Percentiles rank a stretch among this genome's conserved stretches.
Conservation (phyloP, 2,888 invertebrate genomes). For the Syritta pipiens region DNA sequence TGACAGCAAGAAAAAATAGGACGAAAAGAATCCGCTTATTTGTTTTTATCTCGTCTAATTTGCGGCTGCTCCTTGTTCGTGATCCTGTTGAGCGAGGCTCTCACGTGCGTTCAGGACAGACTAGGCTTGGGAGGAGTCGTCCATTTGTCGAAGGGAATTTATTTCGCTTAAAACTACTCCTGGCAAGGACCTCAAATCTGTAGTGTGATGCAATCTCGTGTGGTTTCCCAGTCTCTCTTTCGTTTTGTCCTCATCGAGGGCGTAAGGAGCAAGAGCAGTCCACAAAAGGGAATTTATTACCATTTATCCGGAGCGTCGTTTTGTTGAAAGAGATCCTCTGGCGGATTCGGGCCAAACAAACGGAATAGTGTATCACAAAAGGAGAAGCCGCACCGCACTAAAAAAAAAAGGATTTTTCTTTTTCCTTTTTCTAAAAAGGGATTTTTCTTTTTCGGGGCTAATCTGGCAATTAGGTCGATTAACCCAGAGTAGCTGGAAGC, state of each 20-base stretch:
- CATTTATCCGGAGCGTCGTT: conserved; percentile 43
- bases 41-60: conserved; percentile 29
- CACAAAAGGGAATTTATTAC: conserved; percentile 60
- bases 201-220: not conserved
- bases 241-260: not conserved
- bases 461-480: conserved; percentile 67
- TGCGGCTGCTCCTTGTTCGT: not conserved
- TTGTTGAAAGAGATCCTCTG: conserved; percentile 49
- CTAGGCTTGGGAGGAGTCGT: no score
- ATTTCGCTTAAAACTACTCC: conserved; percentile 16
- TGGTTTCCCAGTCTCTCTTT: not conserved
- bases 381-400: not conserved
- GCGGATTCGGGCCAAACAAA: conserved; percentile 49
- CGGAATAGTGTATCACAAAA: conserved; percentile 29
- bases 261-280: conserved; percentile 2
- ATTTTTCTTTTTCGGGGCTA: conserved; percentile 36
- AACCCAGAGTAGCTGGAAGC: conserved; percentile 37
- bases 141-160: conserved; percentile 28
- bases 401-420: not conserved
- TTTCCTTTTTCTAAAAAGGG: not conserved
- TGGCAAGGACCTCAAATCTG: not conserved
- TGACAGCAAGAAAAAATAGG: not conserved
- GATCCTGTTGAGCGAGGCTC: not conserved
- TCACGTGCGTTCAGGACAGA: conserved; percentile 5
- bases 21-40: conserved; percentile 3